phyloP scores from a whole-genome alignment of 2,797 vertebrate species.

The Holocentrus rufus region DNA sequence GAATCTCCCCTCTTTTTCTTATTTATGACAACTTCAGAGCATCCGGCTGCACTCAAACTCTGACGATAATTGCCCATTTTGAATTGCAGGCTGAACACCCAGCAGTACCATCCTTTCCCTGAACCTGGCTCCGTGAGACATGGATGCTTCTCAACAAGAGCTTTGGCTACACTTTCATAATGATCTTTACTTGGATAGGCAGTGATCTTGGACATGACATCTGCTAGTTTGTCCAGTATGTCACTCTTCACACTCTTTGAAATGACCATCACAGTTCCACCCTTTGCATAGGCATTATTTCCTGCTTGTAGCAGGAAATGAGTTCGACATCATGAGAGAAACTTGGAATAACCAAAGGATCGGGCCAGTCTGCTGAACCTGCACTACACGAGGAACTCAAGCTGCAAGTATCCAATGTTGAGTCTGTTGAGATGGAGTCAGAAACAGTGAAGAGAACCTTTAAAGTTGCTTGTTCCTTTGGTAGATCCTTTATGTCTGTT shows the following conservation, averaged over 20 bases:
- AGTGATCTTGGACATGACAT: conserved; percentile 41
- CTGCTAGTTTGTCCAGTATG: conserved; percentile 55
- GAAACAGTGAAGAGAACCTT: conserved; percentile 42
- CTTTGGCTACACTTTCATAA: conserved; percentile 48
- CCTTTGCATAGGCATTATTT: conserved; percentile 50
- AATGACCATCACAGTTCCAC: conserved; percentile 42
- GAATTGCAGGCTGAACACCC: conserved; percentile 44
- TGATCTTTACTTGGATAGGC: conserved; percentile 40
- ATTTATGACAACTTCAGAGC: conserved; percentile 53
- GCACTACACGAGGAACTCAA: conserved; percentile 19
- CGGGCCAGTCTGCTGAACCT: conserved; percentile 25
- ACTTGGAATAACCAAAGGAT: conserved; percentile 36
- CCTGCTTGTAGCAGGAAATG: conserved; percentile 29
- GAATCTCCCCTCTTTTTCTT: conserved; percentile 39
- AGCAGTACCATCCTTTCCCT: conserved; percentile 47
- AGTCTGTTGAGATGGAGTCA: conserved; percentile 42
- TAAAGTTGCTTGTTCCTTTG: conserved; percentile 14
- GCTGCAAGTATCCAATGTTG: conserved; percentile 27
- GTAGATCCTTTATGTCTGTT: conserved; percentile 40
- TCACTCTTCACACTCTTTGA: conserved; percentile 51
- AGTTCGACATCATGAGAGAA: conserved; percentile 52
- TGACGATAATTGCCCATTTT: conserved; percentile 58
- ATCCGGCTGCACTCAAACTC: conserved; percentile 44
- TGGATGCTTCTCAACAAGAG: conserved; percentile 46
- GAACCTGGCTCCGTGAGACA: conserved; percentile 43